Conservation (phyloP, 1,140 invertebrate species). For the Brachionus sp. region DNA sequence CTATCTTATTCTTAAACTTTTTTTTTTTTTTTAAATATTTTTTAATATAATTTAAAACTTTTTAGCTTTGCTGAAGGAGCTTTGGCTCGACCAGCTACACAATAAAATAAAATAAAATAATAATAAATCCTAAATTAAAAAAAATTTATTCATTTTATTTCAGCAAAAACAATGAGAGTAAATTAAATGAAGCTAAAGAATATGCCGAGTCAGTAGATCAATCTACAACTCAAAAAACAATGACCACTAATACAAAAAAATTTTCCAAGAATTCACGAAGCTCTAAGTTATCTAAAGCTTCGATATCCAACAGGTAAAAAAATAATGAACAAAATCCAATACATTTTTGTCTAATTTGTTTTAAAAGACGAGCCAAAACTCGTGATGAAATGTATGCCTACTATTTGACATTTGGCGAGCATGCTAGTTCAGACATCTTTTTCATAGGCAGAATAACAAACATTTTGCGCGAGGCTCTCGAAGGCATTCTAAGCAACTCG, state of each 20-base stretch:
- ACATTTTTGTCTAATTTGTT: neutral
- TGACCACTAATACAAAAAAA: constrained; percentile 23
- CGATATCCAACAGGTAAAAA: neutral
- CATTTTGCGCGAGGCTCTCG: constrained; percentile 52
- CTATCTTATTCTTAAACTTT: no score
- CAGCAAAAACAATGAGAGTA: constrained; percentile 27
- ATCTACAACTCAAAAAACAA: constrained; percentile 30
- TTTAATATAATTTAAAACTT: no score
- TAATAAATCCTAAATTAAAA: no score
- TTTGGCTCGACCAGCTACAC: no score
- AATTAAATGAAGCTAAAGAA: constrained; percentile 25
- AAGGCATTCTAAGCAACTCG: constrained; percentile 53
- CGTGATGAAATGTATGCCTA: constrained; percentile 45
- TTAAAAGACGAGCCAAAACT: constrained; percentile 32
- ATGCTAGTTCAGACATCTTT: constrained; percentile 24
- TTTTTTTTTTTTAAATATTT: no score
- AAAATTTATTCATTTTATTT: neutral
- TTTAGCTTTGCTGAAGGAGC: no score
- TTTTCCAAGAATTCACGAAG: neutral
- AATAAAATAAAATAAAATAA: no score
- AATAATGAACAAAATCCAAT: neutral
- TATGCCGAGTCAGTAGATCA: constrained; percentile 10
- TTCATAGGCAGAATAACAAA: constrained; percentile 51
- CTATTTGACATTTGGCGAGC: constrained; percentile 46
- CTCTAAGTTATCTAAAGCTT: constrained; percentile 23